Percentiles rank a stretch among this genome's conserved stretches.
These are phyloP conservation scores for Apodemus sylvaticus DNA, from an alignment of 2,113 vertebrate genomes.

Conservation along the genomic window DNA sequence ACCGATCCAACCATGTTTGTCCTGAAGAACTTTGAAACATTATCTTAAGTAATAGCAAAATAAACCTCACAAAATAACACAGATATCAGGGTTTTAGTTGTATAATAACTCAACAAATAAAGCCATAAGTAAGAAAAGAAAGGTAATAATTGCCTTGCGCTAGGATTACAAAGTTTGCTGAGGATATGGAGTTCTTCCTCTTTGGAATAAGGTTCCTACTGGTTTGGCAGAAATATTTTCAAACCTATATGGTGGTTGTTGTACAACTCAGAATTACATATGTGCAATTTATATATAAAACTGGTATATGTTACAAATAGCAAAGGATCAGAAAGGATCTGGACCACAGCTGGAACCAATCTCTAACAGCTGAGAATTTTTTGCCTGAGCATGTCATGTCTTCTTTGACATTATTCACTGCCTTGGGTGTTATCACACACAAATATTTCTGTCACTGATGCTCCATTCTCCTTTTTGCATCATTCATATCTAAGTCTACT, in stretches of 20 bases:
- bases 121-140: not conserved
- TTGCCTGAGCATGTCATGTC: not conserved
- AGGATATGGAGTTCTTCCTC: not conserved
- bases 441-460: not conserved
- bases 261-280: not conserved
- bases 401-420: not conserved
- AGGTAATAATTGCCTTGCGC: not conserved
- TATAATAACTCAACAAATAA: not conserved
- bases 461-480: not conserved
- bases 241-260: not conserved
- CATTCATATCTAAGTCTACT: not conserved
- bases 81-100: not conserved
- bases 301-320: not conserved
- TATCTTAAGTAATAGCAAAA: not conserved
- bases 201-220: not conserved
- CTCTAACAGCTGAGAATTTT: not conserved
- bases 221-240: not conserved
- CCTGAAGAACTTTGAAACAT: not conserved
- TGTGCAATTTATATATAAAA: not conserved
- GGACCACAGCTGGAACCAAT: not conserved
- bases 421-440: not conserved
- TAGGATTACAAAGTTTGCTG: not conserved
- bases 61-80: not conserved
- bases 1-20: not conserved
- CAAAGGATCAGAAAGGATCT: not conserved